Conservation (phyloP, 2,888 invertebrate species). For the Willowsia nigromaculata region DNA sequence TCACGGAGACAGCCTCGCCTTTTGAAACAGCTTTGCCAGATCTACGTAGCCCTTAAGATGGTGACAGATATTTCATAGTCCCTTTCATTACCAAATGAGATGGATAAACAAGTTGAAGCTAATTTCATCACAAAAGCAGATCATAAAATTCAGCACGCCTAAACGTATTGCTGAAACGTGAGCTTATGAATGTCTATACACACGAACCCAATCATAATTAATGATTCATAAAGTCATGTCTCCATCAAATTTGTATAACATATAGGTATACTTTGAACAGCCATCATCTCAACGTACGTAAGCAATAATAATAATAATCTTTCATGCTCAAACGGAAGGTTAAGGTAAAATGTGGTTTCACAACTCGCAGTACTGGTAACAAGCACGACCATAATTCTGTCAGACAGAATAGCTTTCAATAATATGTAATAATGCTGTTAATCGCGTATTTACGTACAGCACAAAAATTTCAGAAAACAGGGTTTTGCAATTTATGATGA, state of each 20-base stretch:
- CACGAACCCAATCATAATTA: conserved; percentile 40
- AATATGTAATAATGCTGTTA: background rate
- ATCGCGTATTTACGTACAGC: background rate
- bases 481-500: conserved; percentile 54
- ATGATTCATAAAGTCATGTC: conserved; percentile 57
- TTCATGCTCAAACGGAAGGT: conserved; percentile 62
- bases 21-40: background rate
- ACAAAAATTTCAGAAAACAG: conserved; percentile 50
- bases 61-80: background rate
- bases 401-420: no score
- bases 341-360: conserved; percentile 56
- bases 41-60: background rate
- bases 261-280: background rate
- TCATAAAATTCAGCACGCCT: background rate
- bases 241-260: conserved; percentile 25
- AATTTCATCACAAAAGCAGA: conserved; percentile 21
- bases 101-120: background rate
- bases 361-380: conserved; percentile 8
- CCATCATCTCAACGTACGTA: conserved; percentile 12
- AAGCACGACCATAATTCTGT: conserved; percentile 19
- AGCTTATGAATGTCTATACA: background rate
- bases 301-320: conserved; percentile 1
- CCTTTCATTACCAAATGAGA: background rate
- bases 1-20: background rate
- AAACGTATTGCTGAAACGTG: background rate